Evolutionary conservation across 2,797 vertebrate species (phyloP), one percentile per base, ranked within the genome.

Genomic region (Falco concolor): DNA sequence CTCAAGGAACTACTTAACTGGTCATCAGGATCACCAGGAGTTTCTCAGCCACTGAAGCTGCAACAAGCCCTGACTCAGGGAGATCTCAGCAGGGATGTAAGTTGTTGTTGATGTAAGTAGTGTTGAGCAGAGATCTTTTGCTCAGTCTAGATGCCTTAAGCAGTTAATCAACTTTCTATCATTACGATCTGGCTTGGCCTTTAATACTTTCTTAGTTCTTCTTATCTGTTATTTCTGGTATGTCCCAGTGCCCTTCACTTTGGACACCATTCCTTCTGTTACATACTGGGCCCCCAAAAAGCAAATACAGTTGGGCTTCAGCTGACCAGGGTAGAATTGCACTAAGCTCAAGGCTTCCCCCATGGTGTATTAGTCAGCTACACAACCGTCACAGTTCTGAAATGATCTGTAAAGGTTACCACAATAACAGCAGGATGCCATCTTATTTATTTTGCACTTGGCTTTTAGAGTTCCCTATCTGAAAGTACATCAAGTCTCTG

Each of bases 371-470:
- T 74, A 54, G 72, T 59, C 28, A 95, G 61, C 59, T 38, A 36
- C 53, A 12, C 64, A 92, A 40, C 34, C 75, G 57, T 19, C 64
- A 53, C n/a, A 12, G 54, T 50, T 92, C 84, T 75, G 83, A 93
- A 90, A 86, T n/a, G 21, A 82, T 78, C 93, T 87, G 76, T 64
- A 92, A 89, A 95, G 75, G 79, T 87, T 93, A 90, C 85, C 47
- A 84, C 69, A 96, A 65, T 72, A 97, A 69, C 88, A 93, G 79
- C 59, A 73, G 85, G 81, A 85, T 81, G 63, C 80, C 78, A 85
- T 32, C 74, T 73, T 89, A 82, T 88, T 96, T 95, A 94, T 93
- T 95, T 93, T 95, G 80, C 53, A 75, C 80, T 91, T 84, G 50
- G 88, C 78, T 77, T 93, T 95, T 61, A 67, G 76, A 91, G 56